These are phyloP conservation scores for Gymnosoma rotundatum DNA, from an alignment of 2,888 invertebrate species.

Conservation along the genomic window DNA sequence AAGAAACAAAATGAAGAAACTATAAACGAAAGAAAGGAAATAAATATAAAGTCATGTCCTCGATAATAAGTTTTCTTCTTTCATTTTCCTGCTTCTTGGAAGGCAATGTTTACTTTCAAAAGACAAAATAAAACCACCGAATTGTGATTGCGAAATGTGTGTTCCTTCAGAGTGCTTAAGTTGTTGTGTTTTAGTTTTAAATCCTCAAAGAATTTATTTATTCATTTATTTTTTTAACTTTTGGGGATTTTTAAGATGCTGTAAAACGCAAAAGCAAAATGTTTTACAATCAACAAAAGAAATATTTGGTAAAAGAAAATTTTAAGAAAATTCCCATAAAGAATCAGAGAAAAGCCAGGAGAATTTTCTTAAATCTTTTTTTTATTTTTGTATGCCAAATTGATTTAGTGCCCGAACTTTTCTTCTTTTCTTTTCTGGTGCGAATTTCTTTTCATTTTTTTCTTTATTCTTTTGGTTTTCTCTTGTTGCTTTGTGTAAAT, in stretches of 20 bases:
- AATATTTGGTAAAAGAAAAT: slow-evolving; percentile 33
- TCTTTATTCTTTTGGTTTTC: slow-evolving; percentile 2
- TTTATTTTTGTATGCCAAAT: slow-evolving; percentile 63
- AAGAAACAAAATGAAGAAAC: slow-evolving; percentile 50
- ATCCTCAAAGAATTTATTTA: slow-evolving; percentile 51
- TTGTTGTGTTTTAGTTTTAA: slow-evolving; percentile 24
- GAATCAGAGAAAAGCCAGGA: slow-evolving; percentile 61
- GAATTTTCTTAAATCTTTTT: slow-evolving; percentile 25
- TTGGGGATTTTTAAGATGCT: slow-evolving; percentile 18
- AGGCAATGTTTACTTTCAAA: slow-evolving; percentile 16
- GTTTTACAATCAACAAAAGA: slow-evolving; percentile 44
- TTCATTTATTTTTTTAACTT: slow-evolving; percentile 37
- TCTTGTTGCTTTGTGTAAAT: slow-evolving; percentile 16
- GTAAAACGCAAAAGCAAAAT: slow-evolving; percentile 31
- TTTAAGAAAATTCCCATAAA: slow-evolving; percentile 47
- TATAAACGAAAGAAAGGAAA: slow-evolving; percentile 38
- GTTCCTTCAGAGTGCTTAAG: slow-evolving; percentile 1
- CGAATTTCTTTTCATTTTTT: slow-evolving; percentile 21
- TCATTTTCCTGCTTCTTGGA: slow-evolving; percentile 4
- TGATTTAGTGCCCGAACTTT: slow-evolving; percentile 69
- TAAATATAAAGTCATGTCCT: slow-evolving; percentile 61
- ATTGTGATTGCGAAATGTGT: slow-evolving; percentile 32
- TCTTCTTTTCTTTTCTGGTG: slow-evolving; percentile 5
- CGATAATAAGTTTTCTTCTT: slow-evolving; percentile 41
- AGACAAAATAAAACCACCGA: slow-evolving; percentile 28